Conservation (phyloP, 2,113 vertebrate genomes). For the Entomyzon cyanotis region DNA sequence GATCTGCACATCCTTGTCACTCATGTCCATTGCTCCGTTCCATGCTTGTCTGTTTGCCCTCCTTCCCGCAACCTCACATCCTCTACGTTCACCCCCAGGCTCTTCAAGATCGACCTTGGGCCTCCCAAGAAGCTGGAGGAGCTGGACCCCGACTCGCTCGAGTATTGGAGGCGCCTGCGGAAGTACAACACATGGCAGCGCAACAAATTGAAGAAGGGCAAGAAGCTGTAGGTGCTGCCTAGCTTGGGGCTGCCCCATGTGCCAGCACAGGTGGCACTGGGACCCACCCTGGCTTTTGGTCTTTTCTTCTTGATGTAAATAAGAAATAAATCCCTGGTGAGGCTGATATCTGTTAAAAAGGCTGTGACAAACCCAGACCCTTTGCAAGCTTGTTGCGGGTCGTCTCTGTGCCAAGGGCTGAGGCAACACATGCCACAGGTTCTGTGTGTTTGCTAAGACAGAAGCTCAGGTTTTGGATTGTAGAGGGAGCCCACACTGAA, state of each 20-base stretch:
- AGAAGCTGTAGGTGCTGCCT: constrained; percentile 72
- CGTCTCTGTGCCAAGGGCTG: accelerated
- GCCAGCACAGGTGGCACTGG: not conserved
- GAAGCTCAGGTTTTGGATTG: accelerated
- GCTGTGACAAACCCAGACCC: not conserved
- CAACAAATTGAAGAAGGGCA: constrained; percentile 84
- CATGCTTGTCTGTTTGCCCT: accelerated
- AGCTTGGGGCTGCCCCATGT: accelerated
- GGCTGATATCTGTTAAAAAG: not conserved
- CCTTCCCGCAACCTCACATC: accelerated
- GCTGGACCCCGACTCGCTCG: constrained; percentile 72
- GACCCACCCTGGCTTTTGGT: not conserved
- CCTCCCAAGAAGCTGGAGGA: constrained; percentile 80
- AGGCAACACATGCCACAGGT: not conserved
- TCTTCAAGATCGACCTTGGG: constrained; percentile 86
- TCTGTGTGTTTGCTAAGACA: not conserved
- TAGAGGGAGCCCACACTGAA: not conserved
- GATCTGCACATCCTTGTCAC: accelerated
- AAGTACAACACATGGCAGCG: constrained; percentile 85
- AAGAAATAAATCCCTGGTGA: constrained; percentile 6
- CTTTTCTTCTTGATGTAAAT: not conserved
- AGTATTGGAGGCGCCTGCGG: constrained; percentile 86
- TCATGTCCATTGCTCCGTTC: accelerated
- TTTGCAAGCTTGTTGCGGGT: accelerated
- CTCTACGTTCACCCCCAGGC: constrained; percentile 64